Evolutionary conservation across 2,888 invertebrate genomes (phyloP), one percentile per base, ranked within the genome.

Genomic region (Lasioglossum pauxillum): DNA sequence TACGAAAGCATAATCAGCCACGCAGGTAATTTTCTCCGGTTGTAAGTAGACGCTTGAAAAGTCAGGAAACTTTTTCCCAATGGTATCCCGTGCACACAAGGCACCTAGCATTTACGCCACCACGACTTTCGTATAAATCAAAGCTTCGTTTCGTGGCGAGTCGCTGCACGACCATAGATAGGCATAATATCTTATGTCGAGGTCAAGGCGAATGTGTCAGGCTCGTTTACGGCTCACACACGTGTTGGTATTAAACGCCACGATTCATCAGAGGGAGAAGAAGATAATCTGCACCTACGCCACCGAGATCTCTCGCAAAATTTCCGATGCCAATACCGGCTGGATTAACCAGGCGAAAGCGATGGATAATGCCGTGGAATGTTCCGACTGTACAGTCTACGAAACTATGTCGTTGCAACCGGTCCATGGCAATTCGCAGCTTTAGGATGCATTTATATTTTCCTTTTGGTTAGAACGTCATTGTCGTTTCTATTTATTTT

Each of bases 151-250:
- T 93, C 89, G 91, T 91, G 87, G 83, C 87, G 86, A 86, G 88
- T 80, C 85, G 85, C 82, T 84, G 88, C 82, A 82, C 91, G 75
- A 80, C 82, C 88, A 83, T 87, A 88, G 90, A 88, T 85, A 91
- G 91, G 88, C 86, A 91, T 92, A 91, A 93, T 91, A 93, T 92
- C 93, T 92, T 91, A 90, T 82, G 90, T 89, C 88, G 90, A 84
- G 93, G 93, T 93, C 92, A 93, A 92, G 93, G 91, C 89, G 90
- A 89, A 89, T 91, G 91, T 90, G 91, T 89, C 91, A 91, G 86
- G 88, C 90, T 91, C 91, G 91, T 91, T 91, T 87, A 91, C 84
- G 82, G 88, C 84, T 89, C 82, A 79, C 85, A 89, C 90, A 89
- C 86, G 87, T 83, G 89, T 86, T 84, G 84, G 81, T 80, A 91